phyloP scores from a whole-genome alignment of 1,140 invertebrate genomes.

The Orius laevigatus region DNA sequence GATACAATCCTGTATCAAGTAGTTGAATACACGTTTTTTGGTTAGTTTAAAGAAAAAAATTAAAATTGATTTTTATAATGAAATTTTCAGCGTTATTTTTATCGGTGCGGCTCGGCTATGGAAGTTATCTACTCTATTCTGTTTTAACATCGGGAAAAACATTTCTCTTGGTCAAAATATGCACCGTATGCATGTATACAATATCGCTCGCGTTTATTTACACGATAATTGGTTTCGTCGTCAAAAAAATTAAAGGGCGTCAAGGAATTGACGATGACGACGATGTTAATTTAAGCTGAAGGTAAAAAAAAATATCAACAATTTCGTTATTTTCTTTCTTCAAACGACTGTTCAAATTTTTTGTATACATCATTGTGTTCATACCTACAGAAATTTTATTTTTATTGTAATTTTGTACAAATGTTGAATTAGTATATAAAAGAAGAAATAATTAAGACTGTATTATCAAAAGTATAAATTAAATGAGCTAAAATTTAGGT shows the following conservation, averaged over 20 bases:
- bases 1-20: constrained; percentile 15
- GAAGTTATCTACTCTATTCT: constrained; percentile 12
- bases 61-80: background rate
- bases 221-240: constrained; percentile 13
- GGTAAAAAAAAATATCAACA: too few relatives aligned
- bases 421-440: too few relatives aligned
- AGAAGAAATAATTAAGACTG: too few relatives aligned
- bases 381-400: too few relatives aligned
- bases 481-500: too few relatives aligned
- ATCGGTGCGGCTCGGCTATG: constrained; percentile 13
- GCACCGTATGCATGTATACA: constrained; percentile 10
- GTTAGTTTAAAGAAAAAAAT: constrained; percentile 1
- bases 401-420: too few relatives aligned
- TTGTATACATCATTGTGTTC: too few relatives aligned
- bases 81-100: constrained; percentile 14
- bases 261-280: background rate
- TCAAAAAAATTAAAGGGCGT: background rate
- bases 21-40: constrained; percentile 15
- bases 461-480: too few relatives aligned
- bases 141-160: constrained; percentile 1
- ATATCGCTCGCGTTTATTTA: constrained; percentile 17
- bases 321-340: too few relatives aligned
- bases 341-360: too few relatives aligned
- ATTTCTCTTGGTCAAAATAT: constrained; percentile 12
- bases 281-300: constrained; percentile 8